Evolutionary conservation across 2,797 vertebrate species (phyloP), one percentile per base, ranked within the genome.

Genomic region (Notoglanidium macrostoma): DNA sequence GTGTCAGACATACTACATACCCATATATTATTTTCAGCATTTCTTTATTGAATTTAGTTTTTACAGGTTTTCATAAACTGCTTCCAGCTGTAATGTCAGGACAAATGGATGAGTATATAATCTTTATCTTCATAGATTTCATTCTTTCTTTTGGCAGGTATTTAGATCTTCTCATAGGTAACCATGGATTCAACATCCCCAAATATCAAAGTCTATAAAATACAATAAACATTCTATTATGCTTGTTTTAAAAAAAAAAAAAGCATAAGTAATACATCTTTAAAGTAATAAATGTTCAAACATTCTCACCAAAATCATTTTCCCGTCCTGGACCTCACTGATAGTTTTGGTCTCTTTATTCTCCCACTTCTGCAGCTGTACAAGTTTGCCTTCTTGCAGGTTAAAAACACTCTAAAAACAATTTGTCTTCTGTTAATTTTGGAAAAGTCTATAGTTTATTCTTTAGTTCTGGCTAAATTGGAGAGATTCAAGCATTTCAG

Each of bases 351-450:
- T 97, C 93, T 98, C 97, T 90, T 98, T 98, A 91, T 95, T 97
- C 0, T 99, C 97, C 98, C 98, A 99, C 93, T 97, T 98, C 95
- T 98, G 98, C 90, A 97, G 94, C 0, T 99, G 97, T 89, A 98
- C 92, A 73, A 99, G 88, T 92, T 97, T 97, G 91, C 96, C 96
- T 85, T 96, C 97, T 0, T 98, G 96, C 95, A 98, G 87, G 83
- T 90, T 94, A 89, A 98, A 95, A 23, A 95, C 95, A 88, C 98
- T 97, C 98, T 99, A 21, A 90, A 76, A n/a, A 3, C 21, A 67
- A 55, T 29, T 40, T 7, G 35, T 4, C 12, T 35, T 65, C 10
- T 67, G 68, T 44, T 72, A 72, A 21, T 44, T 14, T 67, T 3
- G 11, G 26, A 32, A 12, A 67, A 29, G 12, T 40, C 17, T 10